Evolutionary conservation across 2,797 vertebrate species (phyloP), one percentile per base, ranked within the genome.

Genomic region (Percopsis omiscomaycus): DNA sequence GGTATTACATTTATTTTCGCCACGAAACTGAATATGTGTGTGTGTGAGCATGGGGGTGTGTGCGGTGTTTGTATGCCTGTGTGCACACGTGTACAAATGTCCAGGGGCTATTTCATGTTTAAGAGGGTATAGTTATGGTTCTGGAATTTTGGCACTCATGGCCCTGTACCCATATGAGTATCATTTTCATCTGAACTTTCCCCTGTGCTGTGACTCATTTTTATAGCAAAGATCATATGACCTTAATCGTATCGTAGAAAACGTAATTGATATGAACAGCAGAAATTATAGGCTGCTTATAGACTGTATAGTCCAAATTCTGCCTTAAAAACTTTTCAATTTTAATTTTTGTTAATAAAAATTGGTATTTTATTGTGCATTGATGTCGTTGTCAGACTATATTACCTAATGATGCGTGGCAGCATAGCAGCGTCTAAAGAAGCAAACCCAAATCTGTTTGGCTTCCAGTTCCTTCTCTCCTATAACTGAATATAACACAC

Each of bases 81-180:
- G 66, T 55, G 4, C 49, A 27, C 56, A 16, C 47, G 56, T 29
- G 32, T 37, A 52, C 27, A 49, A 4, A 15, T 58, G 48, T 59
- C 58, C 2, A 3, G 22, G 64, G 48, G 50, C 54, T 22, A 70
- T 75, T 81, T 81, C n/a, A 55, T 55, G 58, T 84, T 78, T 77
- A 63, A 72, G 63, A 58, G 70, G 13, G 66, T 62, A 74, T 82
- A 79, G 85, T 75, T 80, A 63, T 74, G 69, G 61, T 63, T 54
- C 54, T 67, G 64, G 64, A 61, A 44, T 66, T n/a, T 62, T 57
- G 63, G 71, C 37, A 55, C 65, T 68, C 27, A 10, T 68, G 60
- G 6, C 44, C 44, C 61, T 66, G 73, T 61, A 49, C 3, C 15
- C 50, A 16, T 37, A 1, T 68, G 22, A 22, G 53, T 68, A 73